A percentile compares a stretch with the other conserved stretches of the same genome.
These are phyloP conservation scores for Epiblema foenella DNA, from an alignment of 2,888 invertebrate species.

Conservation along the genomic window DNA sequence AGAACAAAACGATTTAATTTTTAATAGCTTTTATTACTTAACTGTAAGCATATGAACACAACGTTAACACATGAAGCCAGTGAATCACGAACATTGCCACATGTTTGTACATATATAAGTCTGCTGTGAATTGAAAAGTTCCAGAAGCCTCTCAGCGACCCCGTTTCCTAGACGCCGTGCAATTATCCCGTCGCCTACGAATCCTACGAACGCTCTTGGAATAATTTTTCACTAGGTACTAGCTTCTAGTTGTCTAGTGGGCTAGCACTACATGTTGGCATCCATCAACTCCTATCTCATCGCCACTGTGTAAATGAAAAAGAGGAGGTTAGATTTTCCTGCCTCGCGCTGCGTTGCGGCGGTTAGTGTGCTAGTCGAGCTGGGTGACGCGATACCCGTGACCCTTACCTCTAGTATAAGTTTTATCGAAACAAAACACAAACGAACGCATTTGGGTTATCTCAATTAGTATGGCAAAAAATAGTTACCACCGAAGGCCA, in stretches of 20 bases:
- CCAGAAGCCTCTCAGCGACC: constrained; percentile 59
- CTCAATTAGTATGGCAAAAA: too few species aligned
- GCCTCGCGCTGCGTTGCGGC: too few species aligned
- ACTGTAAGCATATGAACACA: not conserved
- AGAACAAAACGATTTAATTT: too few species aligned
- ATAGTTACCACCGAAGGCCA: too few species aligned
- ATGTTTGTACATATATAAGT: not conserved
- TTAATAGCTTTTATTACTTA: too few species aligned
- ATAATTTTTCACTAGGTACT: constrained; percentile 10
- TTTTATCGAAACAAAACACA: too few species aligned
- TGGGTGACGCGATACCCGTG: too few species aligned
- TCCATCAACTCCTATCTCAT: not conserved
- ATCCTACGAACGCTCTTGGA: constrained; percentile 47
- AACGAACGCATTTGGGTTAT: too few species aligned
- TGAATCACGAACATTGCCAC: constrained; percentile 6
- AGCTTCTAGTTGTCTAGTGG: not conserved
- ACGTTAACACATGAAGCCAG: not conserved
- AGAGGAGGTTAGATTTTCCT: too few species aligned
- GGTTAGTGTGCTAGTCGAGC: too few species aligned
- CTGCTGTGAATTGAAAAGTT: constrained; percentile 55
- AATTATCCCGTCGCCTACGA: constrained; percentile 63
- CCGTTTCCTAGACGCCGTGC: constrained; percentile 60
- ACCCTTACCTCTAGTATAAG: too few species aligned
- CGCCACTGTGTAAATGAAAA: not conserved
- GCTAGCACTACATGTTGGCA: not conserved